Evolutionary conservation across 1,140 invertebrate genomes (phyloP), one percentile per base, ranked within the genome.

Genomic region (Eurytemora carolleeae): DNA sequence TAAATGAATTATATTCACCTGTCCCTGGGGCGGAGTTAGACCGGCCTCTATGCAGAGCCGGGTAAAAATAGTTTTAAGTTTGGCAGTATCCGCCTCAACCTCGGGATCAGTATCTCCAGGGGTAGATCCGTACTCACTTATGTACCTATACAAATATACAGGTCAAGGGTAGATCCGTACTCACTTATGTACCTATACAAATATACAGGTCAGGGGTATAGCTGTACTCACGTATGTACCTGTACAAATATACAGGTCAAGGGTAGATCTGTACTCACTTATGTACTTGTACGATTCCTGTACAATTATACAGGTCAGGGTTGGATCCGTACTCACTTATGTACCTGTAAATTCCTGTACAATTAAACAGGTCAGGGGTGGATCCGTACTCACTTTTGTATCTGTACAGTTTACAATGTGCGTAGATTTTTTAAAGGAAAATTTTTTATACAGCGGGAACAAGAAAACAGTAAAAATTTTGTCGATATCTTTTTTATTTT

Each of bases 41-140:
- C 31, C 31, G 7, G 31, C 31, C 31, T 44, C 31, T 24, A 16
- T 55, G 53, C 26, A 18, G 1, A 18, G 26, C 55, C 18, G n/a
- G 18, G 19, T 22, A 15, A 18, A 44, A 63, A 65, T 66, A 70
- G 82, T 81, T 76, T 92, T 94, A 0, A 95, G 71, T 68, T 85
- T 83, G 1, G 82, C 77, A 67, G 92, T 88, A 70, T 96, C 90
- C 56, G 83, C 80, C 74, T 96, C 90, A 20, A 91, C 82, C 69
- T 90, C 79, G 68, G 86, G 81, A 67, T 83, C 83, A 74, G 31
- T 44, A 7, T 44, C 31, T 44, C 31, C 31, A n/a, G 31, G 31
- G n/a, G n/a, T 44, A 44, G 31, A 44, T 12, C 31, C 31, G n/a
- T 12, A 44, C n/a, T 44, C 31, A 44, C 31, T 44, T 7, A n/a